Evolutionary conservation across 2,113 vertebrate species (phyloP), one percentile per base, ranked within the genome.

Genomic region (Okapia johnstoni): DNA sequence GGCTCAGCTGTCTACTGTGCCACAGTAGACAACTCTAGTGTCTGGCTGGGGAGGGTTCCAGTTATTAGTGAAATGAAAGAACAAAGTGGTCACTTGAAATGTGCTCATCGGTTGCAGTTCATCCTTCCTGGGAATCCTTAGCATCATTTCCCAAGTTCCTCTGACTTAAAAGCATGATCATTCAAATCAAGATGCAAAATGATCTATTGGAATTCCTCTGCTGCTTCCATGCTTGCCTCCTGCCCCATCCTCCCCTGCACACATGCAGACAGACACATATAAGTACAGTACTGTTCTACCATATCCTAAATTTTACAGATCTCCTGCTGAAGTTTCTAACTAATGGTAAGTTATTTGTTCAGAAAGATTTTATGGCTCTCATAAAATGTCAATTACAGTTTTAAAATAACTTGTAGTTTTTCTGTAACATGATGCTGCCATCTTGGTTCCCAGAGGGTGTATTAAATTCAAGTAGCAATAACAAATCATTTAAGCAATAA

Each of bases 401-500:
- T 98, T 98, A 99, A 99, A 99, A 99, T 99, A 99, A 99, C 98
- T 98, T 99, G 97, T 98, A 98, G 98, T 96, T 99, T 99, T 99
- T 99, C 98, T 98, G 99, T 98, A 99, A 99, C 97, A 23, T 90
- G 98, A 99, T 98, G 98, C 99, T 98, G 98, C 98, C 98, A 99
- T 99, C 98, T 98, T 97, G 85, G 98, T 98, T 99, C 99, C 99
- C 99, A 99, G 98, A 99, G 99, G 98, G 98, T 99, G 98, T 99
- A 98, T 99, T 99, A 99, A 99, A 99, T 99, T 98, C 99, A 98
- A 99, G 98, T 98, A 99, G 98, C 99, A 99, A 99, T 99, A 99
- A 99, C 99, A 99, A 99, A 99, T 99, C 99, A 99, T 99, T 99
- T 99, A 99, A 99, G 98, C 98, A 99, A 99, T 99, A 99, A 99